phyloP scores from a whole-genome alignment of 1,140 invertebrate species.

The Aphelinus certus region DNA sequence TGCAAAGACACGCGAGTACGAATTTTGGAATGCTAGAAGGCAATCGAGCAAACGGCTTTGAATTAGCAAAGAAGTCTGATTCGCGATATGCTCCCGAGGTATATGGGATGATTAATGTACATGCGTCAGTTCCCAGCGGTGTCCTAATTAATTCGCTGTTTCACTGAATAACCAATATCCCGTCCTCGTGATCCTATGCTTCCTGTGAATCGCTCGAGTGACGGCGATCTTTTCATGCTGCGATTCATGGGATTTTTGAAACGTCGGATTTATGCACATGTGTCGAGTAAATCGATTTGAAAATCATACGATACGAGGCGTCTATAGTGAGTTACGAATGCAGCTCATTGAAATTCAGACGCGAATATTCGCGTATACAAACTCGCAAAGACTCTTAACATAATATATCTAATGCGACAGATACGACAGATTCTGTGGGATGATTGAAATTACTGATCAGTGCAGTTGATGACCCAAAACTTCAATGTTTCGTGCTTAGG shows the following conservation, averaged over 20 bases:
- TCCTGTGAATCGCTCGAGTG: constrained; percentile 37
- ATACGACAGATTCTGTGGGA: too few relatives aligned
- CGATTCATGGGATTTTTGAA: constrained; percentile 18
- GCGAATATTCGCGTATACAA: too few relatives aligned
- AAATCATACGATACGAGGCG: too few relatives aligned
- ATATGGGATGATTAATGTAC: constrained; percentile 50
- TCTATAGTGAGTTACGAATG: too few relatives aligned
- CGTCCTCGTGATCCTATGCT: constrained; percentile 39
- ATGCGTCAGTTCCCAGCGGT: constrained; percentile 44
- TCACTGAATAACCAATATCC: constrained; percentile 46
- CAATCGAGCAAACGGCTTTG: constrained; percentile 35
- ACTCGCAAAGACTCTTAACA: too few relatives aligned
- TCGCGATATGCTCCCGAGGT: constrained; percentile 36
- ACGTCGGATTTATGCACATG: constrained; percentile 5
- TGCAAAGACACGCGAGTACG: too few relatives aligned
- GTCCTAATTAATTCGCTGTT: constrained; percentile 54
- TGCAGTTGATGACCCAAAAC: too few relatives aligned
- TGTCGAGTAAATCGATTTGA: too few relatives aligned
- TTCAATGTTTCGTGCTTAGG: too few relatives aligned
- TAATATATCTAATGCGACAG: too few relatives aligned
- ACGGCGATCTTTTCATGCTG: constrained; percentile 1
- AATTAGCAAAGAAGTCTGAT: constrained; percentile 53
- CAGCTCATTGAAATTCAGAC: too few relatives aligned
- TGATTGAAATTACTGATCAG: too few relatives aligned
- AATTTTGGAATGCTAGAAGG: neutral